These are phyloP conservation scores for Microctenopoma steveboyesi DNA, from an alignment of 2,797 vertebrate species.

Conservation along the genomic window DNA sequence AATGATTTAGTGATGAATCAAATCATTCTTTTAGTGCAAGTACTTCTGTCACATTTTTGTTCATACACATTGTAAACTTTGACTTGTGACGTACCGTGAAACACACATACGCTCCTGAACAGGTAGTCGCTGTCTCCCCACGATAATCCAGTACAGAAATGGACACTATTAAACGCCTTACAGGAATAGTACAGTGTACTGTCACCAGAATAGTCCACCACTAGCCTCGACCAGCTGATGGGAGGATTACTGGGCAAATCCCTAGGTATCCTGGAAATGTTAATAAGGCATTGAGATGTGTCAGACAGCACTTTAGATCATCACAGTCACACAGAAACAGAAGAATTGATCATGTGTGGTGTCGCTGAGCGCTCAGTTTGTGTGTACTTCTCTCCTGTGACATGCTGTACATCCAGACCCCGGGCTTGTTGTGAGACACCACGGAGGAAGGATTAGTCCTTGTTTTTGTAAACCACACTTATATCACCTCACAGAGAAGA, in stretches of 20 bases:
- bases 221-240: constrained; percentile 47
- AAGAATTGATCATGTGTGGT: too few species aligned
- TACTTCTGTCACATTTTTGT: too few species aligned
- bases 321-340: not conserved
- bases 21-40: too few species aligned
- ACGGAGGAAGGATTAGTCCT: constrained; percentile 22
- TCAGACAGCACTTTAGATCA: constrained; percentile 24
- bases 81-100: not conserved
- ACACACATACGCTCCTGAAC: not conserved
- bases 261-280: constrained; percentile 65
- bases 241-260: constrained; percentile 72
- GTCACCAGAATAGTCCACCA: constrained; percentile 41
- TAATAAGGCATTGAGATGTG: constrained; percentile 55
- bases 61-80: too few species aligned
- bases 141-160: not conserved
- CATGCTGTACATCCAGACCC: not conserved
- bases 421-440: not conserved
- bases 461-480: constrained; percentile 30
- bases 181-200: constrained; percentile 27
- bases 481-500: constrained; percentile 35
- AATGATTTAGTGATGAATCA: too few species aligned
- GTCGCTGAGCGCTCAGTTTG: not conserved
- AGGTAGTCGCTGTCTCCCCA: not conserved
- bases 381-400: not conserved
- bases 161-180: constrained; percentile 1